Evolutionary conservation across 2,797 vertebrate genomes (phyloP), one percentile per base, ranked within the genome.

Genomic region (Bufotes viridis): DNA sequence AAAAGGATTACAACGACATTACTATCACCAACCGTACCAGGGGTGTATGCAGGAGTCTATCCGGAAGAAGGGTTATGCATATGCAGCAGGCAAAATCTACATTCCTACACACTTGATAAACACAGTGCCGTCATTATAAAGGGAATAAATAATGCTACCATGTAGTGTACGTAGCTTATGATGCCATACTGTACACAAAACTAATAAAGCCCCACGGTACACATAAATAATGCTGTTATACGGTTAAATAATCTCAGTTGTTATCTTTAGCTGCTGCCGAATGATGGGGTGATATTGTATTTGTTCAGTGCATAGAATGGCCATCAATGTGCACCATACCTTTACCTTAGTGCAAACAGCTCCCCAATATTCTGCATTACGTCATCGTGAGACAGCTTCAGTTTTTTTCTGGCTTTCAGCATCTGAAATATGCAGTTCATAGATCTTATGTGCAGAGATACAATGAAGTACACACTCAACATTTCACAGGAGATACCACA

Each of bases 341-440:
- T 90, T 92, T 95, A 99, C 98, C 98, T 97, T 87, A 99, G 91
- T 1, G 96, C 94, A 61, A 99, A 99, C 69, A 99, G 97, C 92
- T 99, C 97, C 89, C 98, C 98, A 53, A 99, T 98, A 94, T 99
- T 99, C 95, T 97, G 96, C 97, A 99, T 98, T 14, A 99, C 97
- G 90, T 99, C 98, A 90, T 96, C 96, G 70, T 98, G 97, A 80
- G 98, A 97, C 42, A 99, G 92, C 92, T 97, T 98, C 5, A 99
- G 93, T 90, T 95, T 97, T 92, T 95, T 96, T 69, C 98, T 96
- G 90, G 97, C 96, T 92, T 98, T 99, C 60, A 99, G 94, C 72
- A 95, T 97, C 98, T 99, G 89, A 84, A 90, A 76, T 69, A 76
- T 13, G 17, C 15, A 51, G 14, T 17, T 13, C 57, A 29, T 53